phyloP scores from a whole-genome alignment of 1,140 invertebrate genomes.

The Leptinotarsa texana region DNA sequence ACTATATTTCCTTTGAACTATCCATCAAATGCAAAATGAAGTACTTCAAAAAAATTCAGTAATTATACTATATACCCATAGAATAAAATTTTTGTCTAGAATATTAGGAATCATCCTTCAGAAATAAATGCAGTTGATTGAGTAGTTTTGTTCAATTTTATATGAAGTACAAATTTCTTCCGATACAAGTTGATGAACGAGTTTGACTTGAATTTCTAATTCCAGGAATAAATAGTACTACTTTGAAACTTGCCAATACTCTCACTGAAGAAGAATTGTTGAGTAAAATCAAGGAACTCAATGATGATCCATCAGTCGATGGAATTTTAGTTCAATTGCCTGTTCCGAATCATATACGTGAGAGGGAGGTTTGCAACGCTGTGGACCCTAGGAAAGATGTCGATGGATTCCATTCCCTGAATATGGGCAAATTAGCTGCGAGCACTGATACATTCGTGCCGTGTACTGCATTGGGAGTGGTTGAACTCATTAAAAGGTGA shows the following conservation, averaged over 20 bases:
- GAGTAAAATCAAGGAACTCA: conserved; percentile 67
- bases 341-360: conserved; percentile 74
- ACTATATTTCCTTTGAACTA: too few species aligned
- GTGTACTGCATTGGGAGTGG: conserved; percentile 83
- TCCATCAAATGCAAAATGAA: too few species aligned
- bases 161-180: not conserved
- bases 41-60: too few species aligned
- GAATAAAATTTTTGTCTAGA: too few species aligned
- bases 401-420: conserved; percentile 85
- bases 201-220: not conserved
- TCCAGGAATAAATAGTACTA: conserved; percentile 61
- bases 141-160: not conserved
- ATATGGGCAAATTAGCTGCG: conserved; percentile 75
- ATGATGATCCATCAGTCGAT: conserved; percentile 72
- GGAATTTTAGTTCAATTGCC: conserved; percentile 87
- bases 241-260: conserved; percentile 50
- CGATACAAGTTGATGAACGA: not conserved
- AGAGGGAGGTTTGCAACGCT: conserved; percentile 77
- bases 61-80: too few species aligned
- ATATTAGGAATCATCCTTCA: too few species aligned
- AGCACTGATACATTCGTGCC: conserved; percentile 78
- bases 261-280: conserved; percentile 72
- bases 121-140: too few species aligned
- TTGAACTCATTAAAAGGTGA: conserved; percentile 72
- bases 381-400: conserved; percentile 84